Conservation (phyloP, 2,113 vertebrate genomes). For the Pelmatolapia mariae region DNA sequence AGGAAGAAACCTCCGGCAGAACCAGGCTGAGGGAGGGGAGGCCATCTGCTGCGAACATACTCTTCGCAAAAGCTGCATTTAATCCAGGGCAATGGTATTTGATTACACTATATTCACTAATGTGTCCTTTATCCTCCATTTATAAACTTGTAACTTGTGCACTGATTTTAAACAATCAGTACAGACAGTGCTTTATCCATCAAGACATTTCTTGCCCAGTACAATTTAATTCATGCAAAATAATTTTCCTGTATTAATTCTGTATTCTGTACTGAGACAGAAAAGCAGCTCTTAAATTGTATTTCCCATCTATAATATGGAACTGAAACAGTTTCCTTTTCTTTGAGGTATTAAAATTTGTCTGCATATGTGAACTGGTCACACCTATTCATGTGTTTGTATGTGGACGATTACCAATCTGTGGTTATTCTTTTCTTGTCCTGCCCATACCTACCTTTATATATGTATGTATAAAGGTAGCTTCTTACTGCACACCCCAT, state of each 20-base stretch:
- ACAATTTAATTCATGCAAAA: not conserved
- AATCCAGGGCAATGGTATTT: not conserved
- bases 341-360: conserved; percentile 1
- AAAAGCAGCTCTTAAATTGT: conserved; percentile 7
- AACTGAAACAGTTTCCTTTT: conserved; percentile 31
- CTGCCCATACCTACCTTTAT: not conserved
- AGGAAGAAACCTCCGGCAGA: not conserved
- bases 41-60: not conserved
- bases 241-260: not conserved
- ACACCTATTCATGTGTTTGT: not conserved
- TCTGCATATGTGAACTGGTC: not conserved
- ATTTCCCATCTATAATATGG: conserved; percentile 47
- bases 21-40: not conserved
- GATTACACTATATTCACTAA: not conserved
- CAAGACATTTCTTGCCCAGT: not conserved
- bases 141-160: not conserved
- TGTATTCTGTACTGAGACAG: not conserved
- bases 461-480: not conserved
- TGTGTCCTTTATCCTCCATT: rapidly evolving
- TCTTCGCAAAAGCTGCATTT: not conserved
- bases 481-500: not conserved
- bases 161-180: not conserved
- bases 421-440: not conserved
- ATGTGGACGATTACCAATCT: not conserved
- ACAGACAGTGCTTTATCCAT: not conserved